phyloP scores from a whole-genome alignment of 2,113 vertebrate genomes.

The Phylloscopus trochilus region DNA sequence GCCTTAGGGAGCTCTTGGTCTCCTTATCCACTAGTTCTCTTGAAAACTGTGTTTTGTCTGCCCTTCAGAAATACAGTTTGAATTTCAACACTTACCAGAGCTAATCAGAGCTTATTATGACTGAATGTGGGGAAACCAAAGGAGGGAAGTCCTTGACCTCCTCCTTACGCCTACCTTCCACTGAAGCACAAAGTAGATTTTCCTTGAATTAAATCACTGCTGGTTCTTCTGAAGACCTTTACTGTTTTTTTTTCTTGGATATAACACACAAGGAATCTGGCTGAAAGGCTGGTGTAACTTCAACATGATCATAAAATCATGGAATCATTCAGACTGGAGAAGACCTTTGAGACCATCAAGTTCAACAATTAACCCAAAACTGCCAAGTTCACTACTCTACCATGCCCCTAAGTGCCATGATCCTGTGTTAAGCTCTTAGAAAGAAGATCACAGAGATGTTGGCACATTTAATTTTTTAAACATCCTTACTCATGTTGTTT shows the following conservation, averaged over 20 bases:
- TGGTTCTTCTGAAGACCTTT: not conserved
- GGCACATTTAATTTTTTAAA: not conserved
- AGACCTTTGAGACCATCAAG: not conserved
- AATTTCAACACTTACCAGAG: not conserved
- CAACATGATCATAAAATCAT: not conserved
- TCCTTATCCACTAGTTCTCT: not conserved
- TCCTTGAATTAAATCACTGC: not conserved
- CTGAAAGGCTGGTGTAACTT: not conserved
- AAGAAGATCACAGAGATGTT: not conserved
- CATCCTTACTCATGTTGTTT: not conserved
- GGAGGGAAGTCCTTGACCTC: not conserved
- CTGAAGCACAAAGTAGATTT: not conserved
- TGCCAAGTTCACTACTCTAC: not conserved
- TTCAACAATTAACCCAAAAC: not conserved
- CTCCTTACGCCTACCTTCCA: not conserved
- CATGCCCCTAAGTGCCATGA: not conserved
- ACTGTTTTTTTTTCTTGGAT: not conserved
- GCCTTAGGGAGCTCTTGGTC: not conserved
- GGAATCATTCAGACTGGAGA: not conserved
- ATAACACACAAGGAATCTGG: not conserved
- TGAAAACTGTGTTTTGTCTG: not conserved
- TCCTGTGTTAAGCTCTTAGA: not conserved
- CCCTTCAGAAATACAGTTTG: not conserved
- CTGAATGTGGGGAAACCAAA: not conserved
- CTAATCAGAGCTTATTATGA: not conserved